Evolutionary conservation across 2,113 vertebrate species (phyloP).

Genomic region (Meriones unguiculatus): DNA sequence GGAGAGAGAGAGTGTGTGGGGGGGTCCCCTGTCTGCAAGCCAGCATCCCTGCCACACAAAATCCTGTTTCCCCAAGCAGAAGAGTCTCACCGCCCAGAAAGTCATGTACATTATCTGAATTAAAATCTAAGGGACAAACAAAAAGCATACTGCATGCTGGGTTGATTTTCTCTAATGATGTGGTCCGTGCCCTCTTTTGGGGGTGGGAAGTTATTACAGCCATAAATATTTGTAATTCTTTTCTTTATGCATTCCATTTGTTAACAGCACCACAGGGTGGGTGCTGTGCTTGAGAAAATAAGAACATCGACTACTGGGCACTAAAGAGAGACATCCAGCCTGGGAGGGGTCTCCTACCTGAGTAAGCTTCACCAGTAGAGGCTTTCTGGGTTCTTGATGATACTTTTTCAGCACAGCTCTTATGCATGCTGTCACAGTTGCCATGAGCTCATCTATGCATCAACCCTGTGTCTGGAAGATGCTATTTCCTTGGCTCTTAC

Average conservation of each 20-base stretch:
- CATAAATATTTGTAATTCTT: conserved; percentile 78
- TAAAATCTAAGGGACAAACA: conserved; percentile 66
- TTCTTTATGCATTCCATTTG: conserved; percentile 68
- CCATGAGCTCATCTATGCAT: neutral
- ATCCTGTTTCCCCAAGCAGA: conserved; percentile 30
- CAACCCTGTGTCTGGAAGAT: neutral
- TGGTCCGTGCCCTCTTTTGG: conserved; percentile 58
- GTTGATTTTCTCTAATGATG: conserved; percentile 74
- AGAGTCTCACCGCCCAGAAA: conserved; percentile 44
- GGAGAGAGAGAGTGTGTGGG: no score
- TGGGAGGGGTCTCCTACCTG: neutral
- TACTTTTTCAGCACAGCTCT: neutral
- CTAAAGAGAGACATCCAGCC: neutral
- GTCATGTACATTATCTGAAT: neutral
- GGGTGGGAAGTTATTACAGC: conserved; percentile 70
- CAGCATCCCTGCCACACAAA: conserved; percentile 20
- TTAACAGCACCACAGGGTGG: conserved; percentile 42
- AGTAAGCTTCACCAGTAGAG: neutral
- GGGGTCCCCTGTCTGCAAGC: conserved; percentile 48
- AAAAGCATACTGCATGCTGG: conserved; percentile 3
- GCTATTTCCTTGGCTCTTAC: neutral
- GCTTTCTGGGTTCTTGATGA: neutral
- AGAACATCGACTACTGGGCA: neutral
- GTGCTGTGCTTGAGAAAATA: conserved; percentile 57
- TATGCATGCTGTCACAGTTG: neutral